These are phyloP conservation scores for Campylomormyrus tamandua DNA, from an alignment of 2,113 vertebrate species.

Conservation along the genomic window DNA sequence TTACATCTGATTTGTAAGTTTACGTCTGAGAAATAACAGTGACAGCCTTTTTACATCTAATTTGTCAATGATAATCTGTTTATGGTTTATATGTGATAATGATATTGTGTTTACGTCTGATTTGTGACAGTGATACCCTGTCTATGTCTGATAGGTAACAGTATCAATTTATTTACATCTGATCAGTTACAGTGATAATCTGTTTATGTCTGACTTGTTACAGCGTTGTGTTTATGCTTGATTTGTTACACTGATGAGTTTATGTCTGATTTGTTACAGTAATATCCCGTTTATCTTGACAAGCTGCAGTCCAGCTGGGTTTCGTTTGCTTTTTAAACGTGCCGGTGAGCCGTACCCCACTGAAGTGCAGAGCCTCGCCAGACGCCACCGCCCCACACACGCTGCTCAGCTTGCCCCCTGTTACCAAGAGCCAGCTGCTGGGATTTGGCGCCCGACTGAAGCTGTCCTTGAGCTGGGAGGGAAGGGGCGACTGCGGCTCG, in stretches of 20 bases:
- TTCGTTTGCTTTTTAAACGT: neutral
- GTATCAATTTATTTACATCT: neutral
- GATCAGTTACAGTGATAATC: neutral
- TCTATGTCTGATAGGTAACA: neutral
- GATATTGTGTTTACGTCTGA: neutral
- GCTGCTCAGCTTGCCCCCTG: conserved; percentile 84
- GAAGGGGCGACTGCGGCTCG: conserved; percentile 72
- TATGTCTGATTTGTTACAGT: neutral
- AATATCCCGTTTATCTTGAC: neutral
- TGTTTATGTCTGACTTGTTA: neutral
- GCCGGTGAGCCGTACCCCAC: conserved; percentile 64
- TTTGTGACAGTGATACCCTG: neutral
- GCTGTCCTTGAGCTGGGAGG: conserved; percentile 90
- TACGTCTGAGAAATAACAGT: neutral
- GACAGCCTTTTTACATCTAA: neutral
- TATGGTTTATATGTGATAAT: neutral
- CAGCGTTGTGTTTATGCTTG: neutral
- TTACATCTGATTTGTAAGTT: neutral
- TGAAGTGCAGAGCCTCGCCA: conserved; percentile 92
- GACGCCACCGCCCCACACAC: conserved; percentile 93
- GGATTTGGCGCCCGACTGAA: conserved; percentile 83
- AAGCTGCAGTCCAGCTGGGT: neutral
- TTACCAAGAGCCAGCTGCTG: conserved; percentile 87
- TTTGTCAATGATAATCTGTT: neutral
- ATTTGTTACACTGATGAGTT: neutral